Evolutionary conservation across 2,888 invertebrate genomes (phyloP).

Genomic region (Ormyrus labotus): DNA sequence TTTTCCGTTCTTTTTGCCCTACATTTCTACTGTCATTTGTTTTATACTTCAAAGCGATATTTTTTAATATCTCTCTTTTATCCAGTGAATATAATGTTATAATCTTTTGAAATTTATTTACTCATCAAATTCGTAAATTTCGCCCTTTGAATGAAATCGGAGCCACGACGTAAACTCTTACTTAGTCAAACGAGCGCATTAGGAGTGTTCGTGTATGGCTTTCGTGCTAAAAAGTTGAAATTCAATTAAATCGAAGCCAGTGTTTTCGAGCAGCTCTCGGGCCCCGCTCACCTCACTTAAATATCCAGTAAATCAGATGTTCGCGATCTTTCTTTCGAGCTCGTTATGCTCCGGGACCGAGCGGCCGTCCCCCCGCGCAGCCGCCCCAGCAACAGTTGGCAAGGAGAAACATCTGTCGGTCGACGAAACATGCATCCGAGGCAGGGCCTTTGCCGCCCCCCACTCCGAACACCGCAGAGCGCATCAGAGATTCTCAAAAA

Average conservation of each 20-base stretch:
- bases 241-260: too few species aligned
- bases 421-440: constrained; percentile 64
- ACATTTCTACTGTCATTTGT: neutral
- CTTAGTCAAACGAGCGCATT: too few species aligned
- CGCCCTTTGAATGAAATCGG: too few species aligned
- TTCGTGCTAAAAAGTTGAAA: too few species aligned
- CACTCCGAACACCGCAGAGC: neutral
- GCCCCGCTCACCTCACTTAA: too few species aligned
- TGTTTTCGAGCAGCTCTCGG: too few species aligned
- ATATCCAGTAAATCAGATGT: constrained; percentile 60
- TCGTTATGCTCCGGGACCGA: constrained; percentile 28
- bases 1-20: neutral
- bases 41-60: neutral
- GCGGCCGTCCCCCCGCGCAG: constrained; percentile 55
- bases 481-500: constrained; percentile 40
- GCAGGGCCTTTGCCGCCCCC: constrained; percentile 37
- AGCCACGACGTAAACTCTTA: too few species aligned
- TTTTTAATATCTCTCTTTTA: too few species aligned
- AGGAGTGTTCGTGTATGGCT: too few species aligned
- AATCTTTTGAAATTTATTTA: too few species aligned
- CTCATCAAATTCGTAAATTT: too few species aligned
- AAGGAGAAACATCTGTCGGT: constrained; percentile 73
- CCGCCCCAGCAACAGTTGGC: constrained; percentile 71
- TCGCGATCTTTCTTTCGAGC: constrained; percentile 54
- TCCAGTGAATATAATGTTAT: too few species aligned